Evolutionary conservation across 2,113 vertebrate species (phyloP), one percentile per base, ranked within the genome.

Genomic region (Panurus biarmicus): DNA sequence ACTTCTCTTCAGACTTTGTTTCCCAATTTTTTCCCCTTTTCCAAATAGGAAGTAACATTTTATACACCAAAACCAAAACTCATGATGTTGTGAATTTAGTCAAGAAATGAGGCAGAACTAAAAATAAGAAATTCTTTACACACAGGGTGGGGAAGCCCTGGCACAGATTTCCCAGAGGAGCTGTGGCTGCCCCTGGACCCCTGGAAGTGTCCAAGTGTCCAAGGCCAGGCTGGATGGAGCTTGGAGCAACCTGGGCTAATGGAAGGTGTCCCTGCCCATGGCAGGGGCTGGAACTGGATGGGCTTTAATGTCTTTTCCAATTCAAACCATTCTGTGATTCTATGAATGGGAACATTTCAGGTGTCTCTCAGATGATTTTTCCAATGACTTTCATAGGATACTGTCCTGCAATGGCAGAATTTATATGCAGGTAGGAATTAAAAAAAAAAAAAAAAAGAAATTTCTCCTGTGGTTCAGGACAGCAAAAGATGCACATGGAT

Each of bases 141-240:
- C 8, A 19, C 3, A 54, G 17, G 11, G 5, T 61, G 29, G 2
- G 0, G 14, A 54, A 17, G 9, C 11, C 14, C 17, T 54, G 24
- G 24, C 29, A 29, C 21, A 67, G 40, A 7, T 1, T 74, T 11
- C 6, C 14, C 77, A 75, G 29, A 40, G 29, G 4, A 26, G 38
- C 53, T 82, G 40, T 40, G 77, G n/a, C 16, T 75, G 40, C 40
- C 12, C 11, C 54, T 74, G 69, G 23, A 75, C 67, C 54, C 47
- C 61, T 82, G 40, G 21, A 9, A 54, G 9, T 61, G 62, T 6
- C 14, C 70, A 9, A 54, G 9, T 61, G 62, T 6, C 14, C 70
- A 35, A 54, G n/a, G 18, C 8, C 29, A 61, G 54, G 17, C 0
- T 61, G 38, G 23, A 31, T 0, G 0, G 16, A 20, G 7, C 45